A percentile compares a stretch with the other conserved stretches of the same genome.
phyloP scores from a whole-genome alignment of 2,113 vertebrate species.

The Rana temporaria region DNA sequence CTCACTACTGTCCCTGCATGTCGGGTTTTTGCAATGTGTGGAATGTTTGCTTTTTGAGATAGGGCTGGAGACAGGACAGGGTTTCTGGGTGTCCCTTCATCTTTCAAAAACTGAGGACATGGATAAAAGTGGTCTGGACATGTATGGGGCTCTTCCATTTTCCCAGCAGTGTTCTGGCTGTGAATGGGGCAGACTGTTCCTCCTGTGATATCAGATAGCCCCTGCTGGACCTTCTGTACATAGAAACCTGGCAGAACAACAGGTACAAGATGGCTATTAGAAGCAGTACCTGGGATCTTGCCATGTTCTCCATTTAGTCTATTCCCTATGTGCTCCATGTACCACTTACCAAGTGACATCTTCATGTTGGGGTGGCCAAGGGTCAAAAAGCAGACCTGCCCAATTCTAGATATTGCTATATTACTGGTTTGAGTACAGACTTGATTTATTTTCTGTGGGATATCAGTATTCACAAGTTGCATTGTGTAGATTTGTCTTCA shows the following conservation, averaged over 20 bases:
- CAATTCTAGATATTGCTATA: no score
- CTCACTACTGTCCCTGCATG: no score
- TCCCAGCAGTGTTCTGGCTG: neutral
- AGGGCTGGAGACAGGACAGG: neutral
- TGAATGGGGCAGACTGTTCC: slow-evolving; percentile 3
- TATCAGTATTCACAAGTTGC: no score
- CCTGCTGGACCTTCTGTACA: neutral
- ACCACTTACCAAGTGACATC: neutral
- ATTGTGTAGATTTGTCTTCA: no score
- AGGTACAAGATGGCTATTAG: slow-evolving; percentile 1
- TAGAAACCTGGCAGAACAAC: slow-evolving; percentile 17
- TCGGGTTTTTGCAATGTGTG: no score
- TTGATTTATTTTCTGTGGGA: no score
- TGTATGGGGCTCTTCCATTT: neutral
- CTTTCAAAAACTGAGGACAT: neutral
- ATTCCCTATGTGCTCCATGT: slow-evolving; percentile 2
- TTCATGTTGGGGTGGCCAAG: no score
- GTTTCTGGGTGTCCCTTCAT: neutral
- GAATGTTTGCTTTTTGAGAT: neutral
- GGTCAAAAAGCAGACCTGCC: no score
- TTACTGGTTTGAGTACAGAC: no score
- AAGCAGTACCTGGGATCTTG: neutral
- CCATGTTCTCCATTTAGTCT: neutral
- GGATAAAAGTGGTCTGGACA: neutral
- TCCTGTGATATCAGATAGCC: neutral